Base-by-base conservation (phyloP, 1,140 invertebrate species). In the Nephotettix cincticeps region DNA sequence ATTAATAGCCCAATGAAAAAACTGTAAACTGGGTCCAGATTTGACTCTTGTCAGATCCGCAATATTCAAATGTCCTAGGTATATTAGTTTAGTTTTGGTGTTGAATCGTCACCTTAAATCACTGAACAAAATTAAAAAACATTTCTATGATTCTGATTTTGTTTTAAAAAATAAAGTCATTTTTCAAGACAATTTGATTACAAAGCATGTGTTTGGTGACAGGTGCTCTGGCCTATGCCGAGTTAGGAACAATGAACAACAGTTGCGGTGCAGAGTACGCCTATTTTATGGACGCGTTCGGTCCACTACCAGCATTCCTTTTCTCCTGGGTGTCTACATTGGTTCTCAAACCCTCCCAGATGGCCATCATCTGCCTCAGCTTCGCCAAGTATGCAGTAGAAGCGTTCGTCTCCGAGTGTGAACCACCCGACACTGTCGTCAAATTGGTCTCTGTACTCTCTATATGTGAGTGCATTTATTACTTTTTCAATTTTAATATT, bases 321-420 rank as follows among this genome's bases (percentile, higher is more conserved):
- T 96, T 95, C 82, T 93, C 92, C 76, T 96, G 95, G 95, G 92
- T 94, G 75, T 93, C 91, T 47, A 93, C 94, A 40, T 85, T 97
- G 76, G 91, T 97, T 65, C 85, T 97, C 68, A 97, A 97, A 83
- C 94, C 94, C 65, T 94, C 93, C 40, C 94, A 96, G 81, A 91
- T 95, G 89, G 93, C 94, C 69, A 96, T 98, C 77, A 96, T 97
- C 77, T 93, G 92, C 78, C 83, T 97, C 73, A 96, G 95, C 73
- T 98, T 97, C 83, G 94, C 94, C 29, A 91, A 97, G 80, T 98
- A 98, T 80, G 90, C 93, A 28, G 91, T 95, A n/a, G 92, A 95
- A 77, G 93, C 95, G 13, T 96, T 97, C 79, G 90, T 94, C 69
- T 85, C 87, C 19, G 91, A 93, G 78, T 96, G 92, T 78, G 88